Percentiles rank a stretch among this genome's conserved stretches.
phyloP scores from a whole-genome alignment of 1,140 invertebrate species.

The Dufourea novaeangliae region DNA sequence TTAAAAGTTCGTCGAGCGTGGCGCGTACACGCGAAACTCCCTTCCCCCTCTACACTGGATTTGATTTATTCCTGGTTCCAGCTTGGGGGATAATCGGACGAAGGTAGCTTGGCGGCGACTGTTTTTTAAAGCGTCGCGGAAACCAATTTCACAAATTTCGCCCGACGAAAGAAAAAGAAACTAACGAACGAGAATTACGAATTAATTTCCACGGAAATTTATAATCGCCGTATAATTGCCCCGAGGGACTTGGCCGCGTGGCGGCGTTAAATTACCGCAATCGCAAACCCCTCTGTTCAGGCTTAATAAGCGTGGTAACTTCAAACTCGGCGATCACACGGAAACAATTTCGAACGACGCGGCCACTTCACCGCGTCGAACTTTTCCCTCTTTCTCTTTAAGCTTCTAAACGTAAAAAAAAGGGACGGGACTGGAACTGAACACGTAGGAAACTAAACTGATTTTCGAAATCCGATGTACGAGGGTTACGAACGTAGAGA shows the following conservation, averaged over 20 bases:
- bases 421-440: background rate
- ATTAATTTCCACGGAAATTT: conserved; percentile 16
- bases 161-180: background rate
- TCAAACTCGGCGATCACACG: background rate
- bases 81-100: conserved; percentile 16
- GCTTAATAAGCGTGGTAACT: background rate
- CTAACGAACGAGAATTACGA: background rate
- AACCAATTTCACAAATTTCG: background rate
- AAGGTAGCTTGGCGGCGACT: background rate
- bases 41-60: too few relatives aligned
- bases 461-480: background rate
- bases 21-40: conserved; percentile 5
- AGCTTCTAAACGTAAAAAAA: background rate
- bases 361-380: too few relatives aligned
- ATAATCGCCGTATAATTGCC: conserved; percentile 27
- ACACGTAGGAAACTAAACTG: background rate
- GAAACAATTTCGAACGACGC: background rate
- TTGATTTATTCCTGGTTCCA: conserved; percentile 14
- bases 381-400: background rate
- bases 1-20: conserved; percentile 36
- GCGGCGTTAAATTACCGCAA: background rate
- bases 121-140: background rate
- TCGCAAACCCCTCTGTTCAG: background rate
- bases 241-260: background rate
- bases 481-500: background rate